Conservation (phyloP, 2,113 vertebrate genomes). For the Lanius collurio region DNA sequence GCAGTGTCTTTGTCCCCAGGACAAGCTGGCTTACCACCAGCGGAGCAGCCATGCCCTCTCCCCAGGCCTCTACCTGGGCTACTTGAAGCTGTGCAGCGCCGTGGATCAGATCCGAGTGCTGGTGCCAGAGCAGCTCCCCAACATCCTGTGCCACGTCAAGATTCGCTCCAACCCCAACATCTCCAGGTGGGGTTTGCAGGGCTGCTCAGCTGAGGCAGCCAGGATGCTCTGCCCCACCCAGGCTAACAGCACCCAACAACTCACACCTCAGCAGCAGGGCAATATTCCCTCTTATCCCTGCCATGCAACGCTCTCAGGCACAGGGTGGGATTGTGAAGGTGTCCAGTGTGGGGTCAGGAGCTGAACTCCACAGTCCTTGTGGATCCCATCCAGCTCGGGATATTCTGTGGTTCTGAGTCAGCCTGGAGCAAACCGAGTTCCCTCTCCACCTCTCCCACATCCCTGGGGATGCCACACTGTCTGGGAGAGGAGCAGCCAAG, state of each 20-base stretch:
- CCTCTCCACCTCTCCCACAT: neutral
- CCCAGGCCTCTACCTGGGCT: constrained; percentile 88
- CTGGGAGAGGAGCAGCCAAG: neutral
- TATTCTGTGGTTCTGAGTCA: neutral
- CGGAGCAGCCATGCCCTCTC: constrained; percentile 81
- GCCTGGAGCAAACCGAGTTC: neutral
- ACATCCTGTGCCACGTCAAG: constrained; percentile 88
- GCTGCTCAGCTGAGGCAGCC: neutral
- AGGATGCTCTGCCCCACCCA: neutral
- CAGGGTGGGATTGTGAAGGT: neutral
- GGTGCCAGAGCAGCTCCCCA: constrained; percentile 87
- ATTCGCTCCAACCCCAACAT: constrained; percentile 87
- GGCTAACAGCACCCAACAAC: neutral
- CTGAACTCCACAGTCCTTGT: neutral
- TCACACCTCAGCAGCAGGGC: neutral
- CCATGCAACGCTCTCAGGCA: neutral
- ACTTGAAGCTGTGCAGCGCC: constrained; percentile 89
- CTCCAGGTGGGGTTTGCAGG: constrained; percentile 77
- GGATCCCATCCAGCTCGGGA: neutral
- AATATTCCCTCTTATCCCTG: neutral
- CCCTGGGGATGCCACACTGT: neutral
- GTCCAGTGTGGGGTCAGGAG: neutral
- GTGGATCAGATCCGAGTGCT: constrained; percentile 90
- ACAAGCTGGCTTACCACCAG: constrained; percentile 88
- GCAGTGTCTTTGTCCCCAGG: constrained; percentile 65